These are phyloP conservation scores for Lepus townsendii DNA, from an alignment of 2,797 vertebrate genomes.

Conservation along the genomic window DNA sequence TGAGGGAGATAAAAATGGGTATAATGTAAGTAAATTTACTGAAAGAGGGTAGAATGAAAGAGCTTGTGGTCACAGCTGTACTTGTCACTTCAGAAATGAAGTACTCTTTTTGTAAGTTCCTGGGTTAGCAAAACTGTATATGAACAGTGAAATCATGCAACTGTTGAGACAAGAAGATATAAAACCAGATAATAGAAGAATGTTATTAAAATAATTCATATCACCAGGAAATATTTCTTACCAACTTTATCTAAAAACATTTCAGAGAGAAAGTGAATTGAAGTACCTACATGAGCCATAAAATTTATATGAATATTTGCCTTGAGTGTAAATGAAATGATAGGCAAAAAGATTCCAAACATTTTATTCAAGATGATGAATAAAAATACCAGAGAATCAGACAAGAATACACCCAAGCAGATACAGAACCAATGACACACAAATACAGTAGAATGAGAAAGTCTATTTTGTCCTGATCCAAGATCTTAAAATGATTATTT, in stretches of 20 bases:
- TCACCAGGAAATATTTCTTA: conserved; percentile 74
- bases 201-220: conserved; percentile 65
- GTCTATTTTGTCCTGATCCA: conserved; percentile 17
- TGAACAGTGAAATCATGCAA: conserved; percentile 41
- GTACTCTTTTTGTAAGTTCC: neutral
- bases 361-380: too few species aligned
- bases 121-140: neutral
- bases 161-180: neutral
- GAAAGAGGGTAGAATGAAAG: neutral
- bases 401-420: neutral
- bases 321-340: conserved; percentile 71
- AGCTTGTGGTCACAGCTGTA: neutral
- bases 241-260: conserved; percentile 79
- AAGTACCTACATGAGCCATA: conserved; percentile 64
- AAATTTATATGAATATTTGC: conserved; percentile 61
- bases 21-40: neutral
- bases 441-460: conserved; percentile 55
- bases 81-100: neutral
- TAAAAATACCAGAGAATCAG: conserved; percentile 64
- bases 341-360: conserved; percentile 49
- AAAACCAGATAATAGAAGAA: conserved; percentile 63
- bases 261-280: conserved; percentile 76
- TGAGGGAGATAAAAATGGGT: neutral
- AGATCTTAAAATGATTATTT: conserved; percentile 44
- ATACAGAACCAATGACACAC: neutral